phyloP scores from a whole-genome alignment of 2,113 vertebrate species.

The Anas platyrhynchos region DNA sequence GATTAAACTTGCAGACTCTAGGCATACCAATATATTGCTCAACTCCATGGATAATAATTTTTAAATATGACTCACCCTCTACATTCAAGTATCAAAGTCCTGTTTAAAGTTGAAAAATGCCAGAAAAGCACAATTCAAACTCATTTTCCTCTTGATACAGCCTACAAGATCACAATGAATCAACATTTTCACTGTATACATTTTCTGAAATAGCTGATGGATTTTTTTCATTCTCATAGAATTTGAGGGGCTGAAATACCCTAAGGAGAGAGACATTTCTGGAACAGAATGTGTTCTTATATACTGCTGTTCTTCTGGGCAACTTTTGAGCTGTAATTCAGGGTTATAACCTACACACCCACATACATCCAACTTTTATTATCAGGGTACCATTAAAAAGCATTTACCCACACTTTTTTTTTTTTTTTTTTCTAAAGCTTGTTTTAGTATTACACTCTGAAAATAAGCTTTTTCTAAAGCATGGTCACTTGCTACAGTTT shows the following conservation, averaged over 20 bases:
- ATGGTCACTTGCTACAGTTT: neutral
- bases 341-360: neutral
- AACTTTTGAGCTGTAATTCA: neutral
- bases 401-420: neutral
- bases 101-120: neutral
- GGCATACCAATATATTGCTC: neutral
- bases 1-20: neutral
- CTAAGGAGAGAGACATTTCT: neutral
- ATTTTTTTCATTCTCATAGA: slow-evolving; percentile 9
- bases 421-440: neutral
- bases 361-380: neutral
- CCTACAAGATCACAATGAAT: neutral
- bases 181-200: neutral
- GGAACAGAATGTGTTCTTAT: neutral
- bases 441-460: neutral
- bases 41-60: neutral
- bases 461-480: neutral
- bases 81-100: neutral
- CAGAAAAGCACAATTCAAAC: neutral
- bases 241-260: slow-evolving; percentile 5
- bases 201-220: slow-evolving; percentile 20
- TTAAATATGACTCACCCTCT: slow-evolving; percentile 1
- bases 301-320: neutral
- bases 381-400: neutral
- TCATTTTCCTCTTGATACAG: neutral